Evolutionary conservation across 2,113 vertebrate genomes (phyloP).

Genomic region (Oophaga pumilio): DNA sequence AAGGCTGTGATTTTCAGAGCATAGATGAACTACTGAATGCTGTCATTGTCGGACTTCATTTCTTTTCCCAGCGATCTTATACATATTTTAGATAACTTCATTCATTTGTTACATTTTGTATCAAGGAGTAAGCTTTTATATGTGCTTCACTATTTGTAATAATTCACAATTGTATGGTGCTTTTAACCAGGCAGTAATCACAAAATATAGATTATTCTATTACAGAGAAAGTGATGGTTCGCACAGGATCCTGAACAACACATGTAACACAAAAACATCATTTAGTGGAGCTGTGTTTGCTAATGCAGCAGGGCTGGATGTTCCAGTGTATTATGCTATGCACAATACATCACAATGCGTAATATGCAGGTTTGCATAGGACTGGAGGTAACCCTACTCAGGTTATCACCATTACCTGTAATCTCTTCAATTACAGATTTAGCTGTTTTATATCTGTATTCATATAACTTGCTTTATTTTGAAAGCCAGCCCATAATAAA

Average conservation of each 20-base stretch:
- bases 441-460: too few species aligned
- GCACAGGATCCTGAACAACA: background rate
- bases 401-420: too few species aligned
- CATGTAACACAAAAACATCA: background rate
- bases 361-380: too few species aligned
- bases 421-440: too few species aligned
- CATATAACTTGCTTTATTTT: too few species aligned
- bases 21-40: background rate
- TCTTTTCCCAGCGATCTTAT: background rate
- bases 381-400: too few species aligned
- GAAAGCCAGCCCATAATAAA: too few species aligned
- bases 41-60: background rate
- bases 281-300: background rate
- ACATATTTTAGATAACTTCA: background rate
- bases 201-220: background rate
- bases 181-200: background rate
- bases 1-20: too few species aligned
- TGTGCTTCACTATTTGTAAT: background rate
- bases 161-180: background rate
- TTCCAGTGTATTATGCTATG: too few species aligned
- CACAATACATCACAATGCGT: too few species aligned
- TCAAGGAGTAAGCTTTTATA: background rate
- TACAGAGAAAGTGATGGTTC: background rate
- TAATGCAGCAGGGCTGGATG: background rate
- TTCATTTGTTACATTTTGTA: background rate